Evolutionary conservation across 1,140 invertebrate species (phyloP).

Genomic region (Lutraria rhynchaena): DNA sequence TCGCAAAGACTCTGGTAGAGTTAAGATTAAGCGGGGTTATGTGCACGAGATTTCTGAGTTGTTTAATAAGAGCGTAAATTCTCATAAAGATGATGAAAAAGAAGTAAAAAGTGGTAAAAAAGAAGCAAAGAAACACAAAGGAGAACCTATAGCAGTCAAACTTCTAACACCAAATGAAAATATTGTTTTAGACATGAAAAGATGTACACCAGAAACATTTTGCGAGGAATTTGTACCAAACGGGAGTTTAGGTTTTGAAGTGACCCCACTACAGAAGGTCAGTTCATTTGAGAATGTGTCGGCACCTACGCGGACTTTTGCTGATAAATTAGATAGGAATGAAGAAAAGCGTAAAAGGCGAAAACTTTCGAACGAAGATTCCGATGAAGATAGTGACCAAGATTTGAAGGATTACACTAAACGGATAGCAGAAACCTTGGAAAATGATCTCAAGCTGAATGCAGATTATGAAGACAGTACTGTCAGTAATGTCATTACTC

Average conservation of each 20-base stretch:
- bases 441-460: too few species aligned
- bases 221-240: too few species aligned
- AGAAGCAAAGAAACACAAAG: neutral
- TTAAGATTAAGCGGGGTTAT: slow-evolving; percentile 37
- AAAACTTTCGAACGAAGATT: neutral
- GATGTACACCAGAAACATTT: too few species aligned
- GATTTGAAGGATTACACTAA: neutral
- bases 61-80: slow-evolving; percentile 15
- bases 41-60: slow-evolving; percentile 44
- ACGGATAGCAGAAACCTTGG: neutral
- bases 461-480: too few species aligned
- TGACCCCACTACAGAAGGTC: slow-evolving; percentile 30
- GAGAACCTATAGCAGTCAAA: neutral
- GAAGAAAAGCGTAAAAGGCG: neutral
- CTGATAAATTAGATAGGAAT: neutral
- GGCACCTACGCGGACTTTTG: neutral
- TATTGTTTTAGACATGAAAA: slow-evolving; percentile 1
- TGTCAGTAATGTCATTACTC: too few species aligned
- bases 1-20: slow-evolving; percentile 25
- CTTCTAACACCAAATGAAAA: slow-evolving; percentile 40
- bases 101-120: neutral
- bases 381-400: neutral
- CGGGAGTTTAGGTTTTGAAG: slow-evolving; percentile 44
- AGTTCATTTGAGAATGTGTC: neutral
- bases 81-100: neutral